Evolutionary conservation across 2,113 vertebrate genomes (phyloP), one percentile per base, ranked within the genome.

Genomic region (Oreochromis niloticus): DNA sequence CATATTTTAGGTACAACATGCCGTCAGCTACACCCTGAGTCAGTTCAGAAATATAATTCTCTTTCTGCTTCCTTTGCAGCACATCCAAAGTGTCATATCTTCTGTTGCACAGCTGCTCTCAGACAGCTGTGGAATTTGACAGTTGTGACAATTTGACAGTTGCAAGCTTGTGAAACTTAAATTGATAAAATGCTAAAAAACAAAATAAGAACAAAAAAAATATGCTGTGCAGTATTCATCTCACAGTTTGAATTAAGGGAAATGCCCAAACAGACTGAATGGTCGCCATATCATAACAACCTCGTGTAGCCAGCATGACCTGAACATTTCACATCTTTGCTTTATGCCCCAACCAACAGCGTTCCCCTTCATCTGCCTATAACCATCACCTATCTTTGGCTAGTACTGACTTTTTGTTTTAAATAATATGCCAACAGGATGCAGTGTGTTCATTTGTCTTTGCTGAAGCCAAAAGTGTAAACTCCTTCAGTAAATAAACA

Each of bases 391-490:
- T 46, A 82, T 85, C 52, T 85, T 11, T 66, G n/a, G 11, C 6
- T 48, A 61, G 34, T 32, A 66, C 10, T 61, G 50, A 78, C 9
- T 46, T 57, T 59, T 57, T 34, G 39, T 92, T 85, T 90, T 92
- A 80, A 89, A 87, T 87, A 66, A 57, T 34, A 27, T 88, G 92
- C 88, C 90, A 87, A 7, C 78, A 86, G 52, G 86, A 80, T 16
- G 2, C 4, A 1, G 19, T 6, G 8, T 81, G 55, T 81, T 56
- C 84, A 91, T 93, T 86, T 90, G 22, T 94, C 91, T 93, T 87
- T 71, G 52, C 85, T 50, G 66, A 46, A 81, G 85, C 50, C 22
- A 73, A 84, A 68, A 1, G 7, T 34, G 6, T 84, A 80, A 85
- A 90, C 86, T 22, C 54, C 63, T 82, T 34, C 12, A 2, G 80